phyloP scores from a whole-genome alignment of 2,113 vertebrate species.

The Lophura nycthemera region DNA sequence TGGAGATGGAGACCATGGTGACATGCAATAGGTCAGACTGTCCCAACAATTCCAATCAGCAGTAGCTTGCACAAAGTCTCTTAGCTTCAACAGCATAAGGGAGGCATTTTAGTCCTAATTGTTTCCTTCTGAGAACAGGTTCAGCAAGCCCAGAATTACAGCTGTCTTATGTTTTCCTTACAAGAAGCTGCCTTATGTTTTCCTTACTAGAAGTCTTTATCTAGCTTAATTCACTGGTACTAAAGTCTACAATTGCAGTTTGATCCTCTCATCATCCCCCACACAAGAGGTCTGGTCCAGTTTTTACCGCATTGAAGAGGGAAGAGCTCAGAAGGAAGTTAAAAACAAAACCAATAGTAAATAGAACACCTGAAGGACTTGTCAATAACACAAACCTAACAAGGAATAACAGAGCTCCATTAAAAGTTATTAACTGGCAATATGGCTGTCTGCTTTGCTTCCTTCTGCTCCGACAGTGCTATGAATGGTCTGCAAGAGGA shows the following conservation, averaged over 20 bases:
- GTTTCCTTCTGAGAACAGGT: background rate
- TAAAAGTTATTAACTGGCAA: background rate
- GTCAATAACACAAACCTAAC: background rate
- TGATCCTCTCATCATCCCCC: background rate
- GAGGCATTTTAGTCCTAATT: background rate
- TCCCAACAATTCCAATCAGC: background rate
- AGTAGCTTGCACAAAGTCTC: background rate
- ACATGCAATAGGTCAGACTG: fast-evolving
- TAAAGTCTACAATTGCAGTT: background rate
- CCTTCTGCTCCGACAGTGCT: background rate
- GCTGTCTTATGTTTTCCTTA: background rate
- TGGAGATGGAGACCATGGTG: background rate
- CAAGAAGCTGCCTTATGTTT: background rate
- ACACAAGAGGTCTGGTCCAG: background rate
- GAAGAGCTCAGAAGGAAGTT: background rate
- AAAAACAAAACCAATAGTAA: background rate
- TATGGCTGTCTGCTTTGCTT: background rate
- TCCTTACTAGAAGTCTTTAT: background rate
- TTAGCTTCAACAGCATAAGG: background rate
- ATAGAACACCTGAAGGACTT: background rate
- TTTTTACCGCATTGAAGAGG: background rate
- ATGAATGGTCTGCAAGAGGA: background rate
- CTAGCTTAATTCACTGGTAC: background rate
- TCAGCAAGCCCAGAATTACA: background rate
- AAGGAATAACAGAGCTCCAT: background rate